Conservation (phyloP, 2,888 invertebrate genomes). For the Epinotia brunnichana region DNA sequence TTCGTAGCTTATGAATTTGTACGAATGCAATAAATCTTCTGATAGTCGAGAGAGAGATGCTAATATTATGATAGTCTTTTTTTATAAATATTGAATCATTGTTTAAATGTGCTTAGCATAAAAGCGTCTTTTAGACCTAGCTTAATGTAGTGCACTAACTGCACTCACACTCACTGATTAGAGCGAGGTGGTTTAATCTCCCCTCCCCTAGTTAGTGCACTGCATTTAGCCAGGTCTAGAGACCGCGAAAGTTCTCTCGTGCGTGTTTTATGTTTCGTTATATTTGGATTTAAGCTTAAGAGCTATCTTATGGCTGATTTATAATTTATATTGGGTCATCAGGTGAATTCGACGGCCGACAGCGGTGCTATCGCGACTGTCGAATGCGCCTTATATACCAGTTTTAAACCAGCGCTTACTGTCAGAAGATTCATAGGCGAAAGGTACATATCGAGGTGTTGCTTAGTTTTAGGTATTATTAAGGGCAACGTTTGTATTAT, state of each 20-base stretch:
- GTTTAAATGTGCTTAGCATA: neutral
- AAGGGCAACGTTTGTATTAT: constrained; percentile 36
- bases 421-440: constrained; percentile 47
- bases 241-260: neutral
- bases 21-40: constrained; percentile 48
- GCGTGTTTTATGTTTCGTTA: neutral
- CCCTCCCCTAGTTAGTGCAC: too few species aligned
- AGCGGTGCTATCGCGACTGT: neutral
- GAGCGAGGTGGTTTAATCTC: too few species aligned
- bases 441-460: constrained; percentile 71
- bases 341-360: too few species aligned
- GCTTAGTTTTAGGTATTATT: constrained; percentile 59
- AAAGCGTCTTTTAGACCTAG: too few species aligned
- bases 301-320: too few species aligned
- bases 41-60: constrained; percentile 19
- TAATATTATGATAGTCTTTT: neutral
- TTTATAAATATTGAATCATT: neutral
- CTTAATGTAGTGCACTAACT: too few species aligned
- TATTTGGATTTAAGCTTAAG: neutral
- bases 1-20: constrained; percentile 51
- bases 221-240: too few species aligned
- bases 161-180: too few species aligned
- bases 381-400: neutral
- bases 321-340: too few species aligned
- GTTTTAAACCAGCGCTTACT: too few species aligned